Conservation (phyloP, 2,113 vertebrate species). For the Dissostichus mawsoni region DNA sequence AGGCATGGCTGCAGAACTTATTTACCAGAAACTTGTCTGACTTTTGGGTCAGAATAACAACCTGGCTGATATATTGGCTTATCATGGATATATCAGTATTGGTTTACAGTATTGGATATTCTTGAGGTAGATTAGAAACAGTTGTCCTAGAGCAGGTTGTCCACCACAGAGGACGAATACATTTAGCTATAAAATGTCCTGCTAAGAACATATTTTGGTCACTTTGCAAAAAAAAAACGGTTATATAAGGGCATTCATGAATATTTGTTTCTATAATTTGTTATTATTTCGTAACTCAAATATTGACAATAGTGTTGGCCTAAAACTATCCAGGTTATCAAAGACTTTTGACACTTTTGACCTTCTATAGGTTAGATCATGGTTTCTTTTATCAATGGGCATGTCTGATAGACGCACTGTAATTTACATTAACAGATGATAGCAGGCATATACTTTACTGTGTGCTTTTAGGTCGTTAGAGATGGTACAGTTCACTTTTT, state of each 20-base stretch:
- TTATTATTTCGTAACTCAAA: too few species aligned
- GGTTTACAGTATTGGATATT: neutral
- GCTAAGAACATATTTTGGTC: neutral
- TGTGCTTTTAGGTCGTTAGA: neutral
- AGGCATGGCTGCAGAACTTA: too few species aligned
- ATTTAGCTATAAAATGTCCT: neutral
- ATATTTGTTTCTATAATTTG: neutral
- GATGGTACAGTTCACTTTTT: neutral
- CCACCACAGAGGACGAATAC: too few species aligned
- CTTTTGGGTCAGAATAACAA: neutral
- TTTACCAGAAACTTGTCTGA: neutral
- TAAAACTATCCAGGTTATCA: too few species aligned
- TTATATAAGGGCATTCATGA: neutral
- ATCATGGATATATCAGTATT: neutral
- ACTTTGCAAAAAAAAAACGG: neutral
- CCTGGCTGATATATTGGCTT: neutral
- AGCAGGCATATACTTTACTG: neutral
- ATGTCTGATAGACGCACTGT: neutral
- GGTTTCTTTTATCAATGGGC: neutral
- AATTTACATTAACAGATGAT: conserved; percentile 1
- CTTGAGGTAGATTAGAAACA: neutral
- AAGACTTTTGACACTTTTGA: too few species aligned
- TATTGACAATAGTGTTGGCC: too few species aligned
- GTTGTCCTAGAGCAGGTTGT: too few species aligned
- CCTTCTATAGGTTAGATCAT: neutral